Base-by-base conservation (phyloP, 1,140 invertebrate genomes). In the Hestina assimilis region DNA sequence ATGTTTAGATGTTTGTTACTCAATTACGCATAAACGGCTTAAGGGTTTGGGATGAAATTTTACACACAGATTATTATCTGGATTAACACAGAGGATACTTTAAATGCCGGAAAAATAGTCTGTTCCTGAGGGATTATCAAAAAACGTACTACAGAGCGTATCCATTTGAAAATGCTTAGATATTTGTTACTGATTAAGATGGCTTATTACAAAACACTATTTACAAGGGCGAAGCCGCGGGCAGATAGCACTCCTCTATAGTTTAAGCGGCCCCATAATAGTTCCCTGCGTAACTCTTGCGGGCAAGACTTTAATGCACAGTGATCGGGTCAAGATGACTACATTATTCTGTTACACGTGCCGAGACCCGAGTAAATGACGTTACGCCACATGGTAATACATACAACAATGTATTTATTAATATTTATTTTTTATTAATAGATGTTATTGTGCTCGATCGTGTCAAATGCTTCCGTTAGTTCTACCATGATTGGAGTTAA, bases 401-500 rank as follows among this genome's bases (percentile, higher is more conserved):
- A 40, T 48, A 33, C 58, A 41, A 59, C 43, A 48, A 54, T 48
- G 58, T 60, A 29, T 29, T 9, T 29, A 29, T 29, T n/a, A n/a
- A n/a, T n/a, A n/a, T n/a, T n/a, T n/a, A n/a, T n/a, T n/a, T n/a
- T n/a, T n/a, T n/a, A n/a, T n/a, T n/a, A n/a, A 24, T 19, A 40
- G 0, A 40, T 19, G 17, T 19, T 1, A 19, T 40, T 9, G 9
- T 38, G 23, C 11, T 23, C 29, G 28, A 47, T 48, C 29, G 19
- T 48, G 45, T 48, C 29, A 48, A 48, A 33, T 12, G 66, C 61
- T 67, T 67, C 59, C 40, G 55, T 55, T 56, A 72, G 61, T 68
- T 69, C 66, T 69, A 75, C 69, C 42, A 40, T n/a, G n/a, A n/a
- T n/a, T n/a, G n/a, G n/a, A n/a, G n/a, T 48, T 69, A 54, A 51